A percentile compares a stretch with the other conserved stretches of the same genome.
These are phyloP conservation scores for Shargacucullia verbasci DNA, from an alignment of 2,888 invertebrate genomes.

Conservation along the genomic window DNA sequence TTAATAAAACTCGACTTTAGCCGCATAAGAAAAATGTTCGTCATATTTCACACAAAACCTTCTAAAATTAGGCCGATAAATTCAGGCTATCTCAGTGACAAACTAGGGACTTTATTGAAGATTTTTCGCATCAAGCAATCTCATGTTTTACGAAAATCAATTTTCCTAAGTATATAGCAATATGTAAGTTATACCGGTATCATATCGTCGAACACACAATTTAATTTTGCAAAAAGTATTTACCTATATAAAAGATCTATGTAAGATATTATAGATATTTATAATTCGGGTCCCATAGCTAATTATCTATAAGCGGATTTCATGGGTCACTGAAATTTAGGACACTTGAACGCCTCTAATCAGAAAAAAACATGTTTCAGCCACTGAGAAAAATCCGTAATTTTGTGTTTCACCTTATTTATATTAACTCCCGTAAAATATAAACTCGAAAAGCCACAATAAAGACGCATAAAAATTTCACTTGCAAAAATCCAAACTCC, in stretches of 20 bases:
- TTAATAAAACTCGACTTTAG: too few species aligned
- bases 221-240: conserved; percentile 36
- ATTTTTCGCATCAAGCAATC: conserved; percentile 26
- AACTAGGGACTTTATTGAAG: conserved; percentile 31
- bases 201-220: conserved; percentile 2
- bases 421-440: conserved; percentile 25
- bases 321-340: conserved; percentile 58
- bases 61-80: conserved; percentile 29
- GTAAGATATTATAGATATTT: conserved; percentile 37
- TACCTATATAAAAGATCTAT: conserved; percentile 21
- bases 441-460: conserved; percentile 17
- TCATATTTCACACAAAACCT: conserved; percentile 16
- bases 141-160: conserved; percentile 28
- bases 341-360: conserved; percentile 50
- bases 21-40: neutral
- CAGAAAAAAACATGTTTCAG: conserved; percentile 23
- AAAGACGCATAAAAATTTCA: conserved; percentile 36
- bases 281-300: conserved; percentile 33
- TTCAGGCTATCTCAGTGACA: conserved; percentile 14
- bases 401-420: conserved; percentile 36
- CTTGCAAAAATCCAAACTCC: conserved; percentile 41
- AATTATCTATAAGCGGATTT: conserved; percentile 50
- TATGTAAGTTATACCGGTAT: conserved; percentile 3
- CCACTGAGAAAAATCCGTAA: conserved; percentile 19
- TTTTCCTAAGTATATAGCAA: conserved; percentile 38